These are phyloP conservation scores for Pristionchus maxplancki DNA, from an alignment of 2,888 invertebrate species.

Conservation along the genomic window DNA sequence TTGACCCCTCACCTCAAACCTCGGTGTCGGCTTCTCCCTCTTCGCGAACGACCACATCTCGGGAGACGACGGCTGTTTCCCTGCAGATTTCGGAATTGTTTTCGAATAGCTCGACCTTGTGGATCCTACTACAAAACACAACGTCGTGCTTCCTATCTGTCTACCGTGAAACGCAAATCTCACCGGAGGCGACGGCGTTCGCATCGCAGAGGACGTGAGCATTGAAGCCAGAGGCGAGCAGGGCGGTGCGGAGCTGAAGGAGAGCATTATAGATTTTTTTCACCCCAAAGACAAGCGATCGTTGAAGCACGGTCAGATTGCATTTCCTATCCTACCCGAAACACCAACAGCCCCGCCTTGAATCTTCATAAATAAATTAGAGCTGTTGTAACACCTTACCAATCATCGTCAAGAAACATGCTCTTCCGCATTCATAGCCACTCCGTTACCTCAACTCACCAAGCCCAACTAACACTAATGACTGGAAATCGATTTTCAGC, in stretches of 20 bases:
- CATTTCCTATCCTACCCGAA: not conserved
- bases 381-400: not conserved
- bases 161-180: too few species aligned
- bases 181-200: conserved; percentile 44
- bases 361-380: too few species aligned
- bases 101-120: not conserved
- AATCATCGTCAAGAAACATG: not conserved
- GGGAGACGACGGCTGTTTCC: conserved; percentile 7
- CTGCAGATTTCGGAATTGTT: not conserved
- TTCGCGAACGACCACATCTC: conserved; percentile 26
- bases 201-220: conserved; percentile 68
- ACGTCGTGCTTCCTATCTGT: too few species aligned
- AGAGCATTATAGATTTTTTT: not conserved
- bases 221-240: conserved; percentile 67
- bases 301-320: too few species aligned
- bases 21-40: conserved; percentile 1
- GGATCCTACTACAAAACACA: too few species aligned
- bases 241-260: conserved; percentile 60
- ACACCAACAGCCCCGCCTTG: not conserved
- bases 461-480: too few species aligned
- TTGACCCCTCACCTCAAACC: not conserved
- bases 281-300: not conserved
- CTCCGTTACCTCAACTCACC: too few species aligned
- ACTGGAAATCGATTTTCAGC: too few species aligned
- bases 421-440: not conserved